Percentiles rank a stretch among this genome's conserved stretches.
phyloP scores from a whole-genome alignment of 35 echinoderm and acorn worm genomes.

The Ophiothrix spiculata region DNA sequence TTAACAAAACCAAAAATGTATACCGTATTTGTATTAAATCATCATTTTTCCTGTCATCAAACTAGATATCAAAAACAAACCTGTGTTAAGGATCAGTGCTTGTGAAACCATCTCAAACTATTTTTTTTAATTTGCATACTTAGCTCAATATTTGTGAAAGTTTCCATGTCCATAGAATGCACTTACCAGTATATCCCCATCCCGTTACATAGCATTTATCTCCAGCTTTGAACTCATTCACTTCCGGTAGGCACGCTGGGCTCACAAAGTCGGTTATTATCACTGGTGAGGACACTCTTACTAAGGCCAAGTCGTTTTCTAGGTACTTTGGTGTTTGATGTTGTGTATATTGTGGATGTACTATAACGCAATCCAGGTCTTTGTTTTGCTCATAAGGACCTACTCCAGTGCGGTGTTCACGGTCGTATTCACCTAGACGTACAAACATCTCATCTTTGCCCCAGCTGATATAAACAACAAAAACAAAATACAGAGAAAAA shows the following conservation, averaged over 20 bases:
- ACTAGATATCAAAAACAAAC: no score
- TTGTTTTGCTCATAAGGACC: constrained; percentile 4
- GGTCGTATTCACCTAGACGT: background rate
- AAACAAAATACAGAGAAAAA: no score
- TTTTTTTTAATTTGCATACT: no score
- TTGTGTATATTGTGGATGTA: background rate
- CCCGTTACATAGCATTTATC: constrained; percentile 73
- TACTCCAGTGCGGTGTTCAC: background rate
- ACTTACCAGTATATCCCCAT: constrained; percentile 81
- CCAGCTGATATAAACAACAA: background rate
- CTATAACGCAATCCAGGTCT: background rate
- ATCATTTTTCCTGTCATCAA: no score
- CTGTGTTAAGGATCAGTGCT: no score
- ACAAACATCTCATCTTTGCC: background rate
- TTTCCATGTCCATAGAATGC: no score
- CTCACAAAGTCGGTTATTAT: constrained; percentile 37
- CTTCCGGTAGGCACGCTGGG: constrained; percentile 68
- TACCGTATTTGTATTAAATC: no score
- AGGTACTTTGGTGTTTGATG: background rate
- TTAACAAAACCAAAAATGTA: no score
- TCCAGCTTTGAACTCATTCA: constrained; percentile 61
- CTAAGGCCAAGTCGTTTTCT: background rate
- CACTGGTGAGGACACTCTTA: constrained; percentile 2
- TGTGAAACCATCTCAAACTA: no score
- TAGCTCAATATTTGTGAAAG: no score